Evolutionary conservation across 2,797 vertebrate genomes (phyloP), one percentile per base, ranked within the genome.

Genomic region (Antennarius maculatus): DNA sequence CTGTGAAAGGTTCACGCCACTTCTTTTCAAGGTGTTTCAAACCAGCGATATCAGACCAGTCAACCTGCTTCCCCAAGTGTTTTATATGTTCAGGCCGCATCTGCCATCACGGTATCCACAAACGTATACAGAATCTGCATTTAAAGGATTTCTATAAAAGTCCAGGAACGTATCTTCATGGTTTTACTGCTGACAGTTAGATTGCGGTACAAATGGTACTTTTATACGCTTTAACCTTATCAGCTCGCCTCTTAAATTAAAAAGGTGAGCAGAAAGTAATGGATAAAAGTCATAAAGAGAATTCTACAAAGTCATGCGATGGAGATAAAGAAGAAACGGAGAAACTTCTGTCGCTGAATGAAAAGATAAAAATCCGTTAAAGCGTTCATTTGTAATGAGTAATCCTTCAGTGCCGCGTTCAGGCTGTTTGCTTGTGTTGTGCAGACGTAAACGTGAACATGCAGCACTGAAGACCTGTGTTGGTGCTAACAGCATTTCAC

Each of bases 1-100:
- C 46, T 16, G 4, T 73, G 59, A 84, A 78, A 70, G 66, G 68
- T 59, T 76, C 69, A 61, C 2, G 4, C 63, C 23, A 3, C 66
- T 48, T 47, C 8, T 71, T 43, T 48, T 45, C 34, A 52, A 54
- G 39, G 50, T 23, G 16, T 71, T 75, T 62, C 64, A 76, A 83
- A 34, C 18, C 7, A 62, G 63, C 71, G 56, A 73, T 71, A 76
- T 71, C 16, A 59, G 41, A 60, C 41, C 57, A 41, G 41, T 63
- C 46, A 15, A 6, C 43, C 23, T 46, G 10, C 65, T 52, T 62
- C 34, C 28, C 23, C 14, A 29, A 52, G 56, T 31, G 50, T 49
- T 52, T 73, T 18, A 66, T 61, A 34, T 31, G 15, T 54, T 31
- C 15, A 14, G 13, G 29, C 57, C 27, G 64, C 59, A 53, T 17